Evolutionary conservation across 2,888 invertebrate species (phyloP).

Genomic region (Troides oblongomaculatus): DNA sequence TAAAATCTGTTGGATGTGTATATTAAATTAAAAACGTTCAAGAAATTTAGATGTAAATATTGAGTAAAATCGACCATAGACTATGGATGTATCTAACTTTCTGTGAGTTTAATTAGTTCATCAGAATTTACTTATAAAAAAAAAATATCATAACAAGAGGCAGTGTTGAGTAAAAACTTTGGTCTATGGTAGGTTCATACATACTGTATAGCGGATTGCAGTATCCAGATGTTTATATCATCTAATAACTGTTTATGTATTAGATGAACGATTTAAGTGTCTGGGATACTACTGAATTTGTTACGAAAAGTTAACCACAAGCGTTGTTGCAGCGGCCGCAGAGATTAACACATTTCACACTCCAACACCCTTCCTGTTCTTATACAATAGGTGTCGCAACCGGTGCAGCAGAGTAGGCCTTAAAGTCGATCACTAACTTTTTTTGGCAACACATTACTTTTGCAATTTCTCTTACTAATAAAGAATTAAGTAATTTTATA

Average conservation of each 20-base stretch:
- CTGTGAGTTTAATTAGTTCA: no score
- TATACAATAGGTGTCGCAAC: conserved; percentile 22
- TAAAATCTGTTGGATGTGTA: no score
- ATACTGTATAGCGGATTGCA: not conserved
- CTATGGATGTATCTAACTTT: no score
- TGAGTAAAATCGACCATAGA: no score
- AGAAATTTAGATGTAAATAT: no score
- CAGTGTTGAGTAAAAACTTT: no score
- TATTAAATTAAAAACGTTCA: no score
- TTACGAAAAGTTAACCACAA: conserved; percentile 3
- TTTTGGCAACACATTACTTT: not conserved
- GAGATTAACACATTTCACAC: conserved; percentile 31
- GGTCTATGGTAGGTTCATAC: no score
- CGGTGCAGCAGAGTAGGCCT: not conserved
- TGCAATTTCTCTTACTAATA: not conserved
- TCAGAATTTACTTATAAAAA: no score
- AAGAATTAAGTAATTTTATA: no score
- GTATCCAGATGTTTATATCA: not conserved
- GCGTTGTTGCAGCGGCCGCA: conserved; percentile 5
- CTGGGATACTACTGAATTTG: not conserved
- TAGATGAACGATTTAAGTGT: not conserved
- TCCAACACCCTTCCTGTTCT: conserved; percentile 18
- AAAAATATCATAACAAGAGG: no score
- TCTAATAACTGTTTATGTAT: not conserved
- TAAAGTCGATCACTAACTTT: not conserved